Evolutionary conservation across 2,797 vertebrate genomes (phyloP).

Genomic region (Lagodon rhomboides): DNA sequence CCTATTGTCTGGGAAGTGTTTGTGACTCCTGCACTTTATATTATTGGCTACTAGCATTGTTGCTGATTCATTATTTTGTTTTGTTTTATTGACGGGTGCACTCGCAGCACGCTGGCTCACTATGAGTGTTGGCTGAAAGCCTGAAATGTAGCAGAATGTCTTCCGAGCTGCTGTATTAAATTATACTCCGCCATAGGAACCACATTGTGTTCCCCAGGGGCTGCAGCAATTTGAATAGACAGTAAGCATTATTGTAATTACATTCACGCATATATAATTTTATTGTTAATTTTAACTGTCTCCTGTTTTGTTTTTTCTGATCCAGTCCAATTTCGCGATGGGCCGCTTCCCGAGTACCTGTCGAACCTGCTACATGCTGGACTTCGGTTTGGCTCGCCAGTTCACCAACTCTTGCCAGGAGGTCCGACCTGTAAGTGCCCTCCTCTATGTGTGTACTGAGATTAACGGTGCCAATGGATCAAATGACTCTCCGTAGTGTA

Average conservation of each 20-base stretch:
- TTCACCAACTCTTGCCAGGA: slow-evolving; percentile 99
- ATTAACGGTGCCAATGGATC: background rate
- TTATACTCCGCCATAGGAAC: slow-evolving; percentile 9
- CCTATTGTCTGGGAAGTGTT: slow-evolving; percentile 1
- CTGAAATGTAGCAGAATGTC: slow-evolving; percentile 27
- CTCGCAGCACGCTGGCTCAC: slow-evolving; percentile 35
- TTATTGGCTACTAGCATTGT: slow-evolving; percentile 14
- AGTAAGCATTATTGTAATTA: background rate
- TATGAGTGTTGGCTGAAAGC: slow-evolving; percentile 19
- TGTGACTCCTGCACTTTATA: slow-evolving; percentile 4
- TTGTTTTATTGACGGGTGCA: slow-evolving; percentile 24
- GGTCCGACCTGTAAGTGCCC: slow-evolving; percentile 94
- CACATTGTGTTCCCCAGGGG: background rate
- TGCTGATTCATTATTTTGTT: slow-evolving; percentile 39
- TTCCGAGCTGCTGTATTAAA: slow-evolving; percentile 23
- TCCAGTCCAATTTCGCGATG: slow-evolving; percentile 98
- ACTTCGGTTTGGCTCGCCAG: slow-evolving; percentile 98
- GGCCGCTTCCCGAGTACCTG: slow-evolving; percentile 97
- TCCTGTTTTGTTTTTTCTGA: slow-evolving; percentile 37
- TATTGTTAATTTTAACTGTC: background rate
- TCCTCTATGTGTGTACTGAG: slow-evolving; percentile 2
- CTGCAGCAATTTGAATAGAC: slow-evolving; percentile 6
- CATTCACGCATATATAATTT: background rate
- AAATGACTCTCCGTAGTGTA: background rate
- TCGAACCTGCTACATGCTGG: slow-evolving; percentile 98